Evolutionary conservation across 2,888 invertebrate species (phyloP).

Genomic region (Embidobia sp.): DNA sequence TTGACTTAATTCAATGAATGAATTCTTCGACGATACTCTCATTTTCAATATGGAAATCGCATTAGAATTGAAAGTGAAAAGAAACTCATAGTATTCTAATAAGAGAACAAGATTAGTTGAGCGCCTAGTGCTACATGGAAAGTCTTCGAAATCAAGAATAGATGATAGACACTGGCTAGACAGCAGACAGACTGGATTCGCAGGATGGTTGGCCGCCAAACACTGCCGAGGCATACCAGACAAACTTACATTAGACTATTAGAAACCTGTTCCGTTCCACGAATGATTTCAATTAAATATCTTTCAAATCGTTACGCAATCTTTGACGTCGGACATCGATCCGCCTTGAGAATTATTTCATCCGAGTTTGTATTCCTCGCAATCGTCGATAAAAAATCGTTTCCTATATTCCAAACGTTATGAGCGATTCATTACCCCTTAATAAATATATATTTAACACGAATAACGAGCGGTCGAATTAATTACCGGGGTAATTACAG

Average conservation of each 20-base stretch:
- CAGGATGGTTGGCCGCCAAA: constrained; percentile 51
- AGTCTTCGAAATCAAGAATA: constrained; percentile 14
- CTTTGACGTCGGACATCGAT: constrained; percentile 5
- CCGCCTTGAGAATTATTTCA: background rate
- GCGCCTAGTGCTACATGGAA: constrained; percentile 1
- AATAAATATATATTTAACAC: too few species aligned
- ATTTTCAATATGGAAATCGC: too few species aligned
- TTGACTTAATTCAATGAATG: too few species aligned
- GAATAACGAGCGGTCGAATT: too few species aligned
- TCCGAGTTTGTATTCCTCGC: background rate
- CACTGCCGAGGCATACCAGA: constrained; percentile 43
- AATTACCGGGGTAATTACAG: too few species aligned
- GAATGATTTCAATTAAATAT: constrained; percentile 45
- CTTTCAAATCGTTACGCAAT: constrained; percentile 38
- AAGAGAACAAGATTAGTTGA: constrained; percentile 11
- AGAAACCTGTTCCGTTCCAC: constrained; percentile 60
- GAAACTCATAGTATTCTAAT: constrained; percentile 12
- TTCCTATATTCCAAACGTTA: too few species aligned
- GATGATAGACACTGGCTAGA: constrained; percentile 58
- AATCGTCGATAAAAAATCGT: too few species aligned
- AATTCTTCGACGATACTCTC: too few species aligned
- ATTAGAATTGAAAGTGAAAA: too few species aligned
- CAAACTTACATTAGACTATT: constrained; percentile 59
- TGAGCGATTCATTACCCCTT: too few species aligned
- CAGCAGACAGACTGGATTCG: constrained; percentile 55